These are phyloP conservation scores for Crocuta crocuta DNA, from an alignment of 2,113 vertebrate species.

Conservation along the genomic window DNA sequence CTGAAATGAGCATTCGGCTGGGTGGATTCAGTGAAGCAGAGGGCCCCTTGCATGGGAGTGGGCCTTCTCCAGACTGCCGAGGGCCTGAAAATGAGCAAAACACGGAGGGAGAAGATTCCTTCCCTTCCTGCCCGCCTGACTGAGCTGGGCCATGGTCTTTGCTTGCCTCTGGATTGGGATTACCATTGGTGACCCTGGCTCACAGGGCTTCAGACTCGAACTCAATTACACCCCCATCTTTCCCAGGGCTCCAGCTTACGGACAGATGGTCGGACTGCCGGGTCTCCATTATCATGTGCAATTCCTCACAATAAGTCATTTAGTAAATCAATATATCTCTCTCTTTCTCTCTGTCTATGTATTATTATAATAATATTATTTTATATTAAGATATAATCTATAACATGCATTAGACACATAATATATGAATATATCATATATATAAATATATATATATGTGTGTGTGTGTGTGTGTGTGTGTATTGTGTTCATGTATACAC, in stretches of 20 bases:
- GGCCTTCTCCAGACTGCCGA: rapidly evolving
- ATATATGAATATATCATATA: background rate
- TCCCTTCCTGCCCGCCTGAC: background rate
- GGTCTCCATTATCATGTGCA: background rate
- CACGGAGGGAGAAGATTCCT: background rate
- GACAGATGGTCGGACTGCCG: no score
- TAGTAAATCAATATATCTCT: background rate
- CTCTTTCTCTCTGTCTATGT: no score
- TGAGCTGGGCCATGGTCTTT: background rate
- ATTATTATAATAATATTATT: background rate
- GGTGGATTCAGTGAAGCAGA: background rate
- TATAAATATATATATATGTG: no score
- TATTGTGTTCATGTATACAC: no score
- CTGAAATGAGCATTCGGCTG: background rate
- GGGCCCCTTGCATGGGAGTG: background rate
- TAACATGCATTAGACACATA: background rate
- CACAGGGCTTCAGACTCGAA: background rate
- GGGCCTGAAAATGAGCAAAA: background rate
- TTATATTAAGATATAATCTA: background rate
- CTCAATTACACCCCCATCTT: background rate
- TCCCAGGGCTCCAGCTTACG: background rate
- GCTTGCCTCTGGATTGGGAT: background rate
- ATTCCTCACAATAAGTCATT: background rate
- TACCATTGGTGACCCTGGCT: background rate
- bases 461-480: no score